Conservation (phyloP, 2,113 vertebrate genomes). For the Chaetodon auriga region DNA sequence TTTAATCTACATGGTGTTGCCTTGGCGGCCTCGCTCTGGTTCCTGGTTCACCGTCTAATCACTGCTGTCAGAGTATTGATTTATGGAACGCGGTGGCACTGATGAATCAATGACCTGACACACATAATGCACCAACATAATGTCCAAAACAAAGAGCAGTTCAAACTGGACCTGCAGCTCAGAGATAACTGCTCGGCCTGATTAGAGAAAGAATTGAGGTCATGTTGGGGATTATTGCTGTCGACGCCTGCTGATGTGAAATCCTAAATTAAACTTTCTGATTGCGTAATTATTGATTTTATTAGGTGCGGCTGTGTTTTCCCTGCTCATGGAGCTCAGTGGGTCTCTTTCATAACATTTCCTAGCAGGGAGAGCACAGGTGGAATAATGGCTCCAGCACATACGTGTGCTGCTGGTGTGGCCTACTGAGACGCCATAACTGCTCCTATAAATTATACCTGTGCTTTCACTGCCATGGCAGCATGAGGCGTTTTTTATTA, state of each 20-base stretch:
- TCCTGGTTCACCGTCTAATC: not conserved
- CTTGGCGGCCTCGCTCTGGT: not conserved
- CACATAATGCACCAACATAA: not conserved
- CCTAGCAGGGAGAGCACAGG: not conserved
- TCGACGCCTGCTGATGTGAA: no score
- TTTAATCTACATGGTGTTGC: not conserved
- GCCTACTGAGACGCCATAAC: not conserved
- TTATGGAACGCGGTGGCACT: not conserved
- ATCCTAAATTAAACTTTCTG: no score
- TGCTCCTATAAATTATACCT: not conserved
- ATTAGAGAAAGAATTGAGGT: no score
- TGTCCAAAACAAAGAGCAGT: not conserved
- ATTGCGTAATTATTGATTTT: no score
- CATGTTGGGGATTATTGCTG: no score
- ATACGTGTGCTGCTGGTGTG: not conserved
- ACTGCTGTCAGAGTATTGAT: conserved; percentile 14
- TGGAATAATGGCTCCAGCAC: not conserved
- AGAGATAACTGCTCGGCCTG: no score
- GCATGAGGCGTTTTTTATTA: not conserved
- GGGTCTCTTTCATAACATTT: not conserved
- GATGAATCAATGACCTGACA: conserved; percentile 1
- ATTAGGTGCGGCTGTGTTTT: no score
- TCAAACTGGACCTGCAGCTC: not conserved
- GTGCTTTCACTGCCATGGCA: not conserved
- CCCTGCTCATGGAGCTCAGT: no score